These are phyloP conservation scores for Lepidurus arcticus DNA, from an alignment of 1,140 invertebrate genomes.

Conservation along the genomic window DNA sequence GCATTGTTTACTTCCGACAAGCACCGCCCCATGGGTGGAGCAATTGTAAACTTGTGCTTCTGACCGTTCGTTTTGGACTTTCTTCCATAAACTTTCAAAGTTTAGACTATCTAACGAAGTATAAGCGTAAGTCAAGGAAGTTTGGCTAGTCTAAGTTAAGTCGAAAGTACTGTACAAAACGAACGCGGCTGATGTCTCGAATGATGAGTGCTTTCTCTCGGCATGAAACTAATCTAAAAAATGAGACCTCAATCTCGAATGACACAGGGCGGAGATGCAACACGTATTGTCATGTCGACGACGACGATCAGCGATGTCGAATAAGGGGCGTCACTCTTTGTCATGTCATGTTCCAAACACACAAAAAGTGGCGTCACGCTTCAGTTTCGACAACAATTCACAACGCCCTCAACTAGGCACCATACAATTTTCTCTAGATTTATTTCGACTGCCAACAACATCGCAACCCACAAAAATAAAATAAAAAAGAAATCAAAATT, in stretches of 20 bases:
- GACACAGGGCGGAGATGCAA: not conserved
- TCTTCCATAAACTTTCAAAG: too few species aligned
- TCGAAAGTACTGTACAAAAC: too few species aligned
- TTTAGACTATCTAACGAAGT: too few species aligned
- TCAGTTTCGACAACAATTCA: not conserved
- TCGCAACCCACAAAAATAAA: not conserved
- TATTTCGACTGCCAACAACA: not conserved
- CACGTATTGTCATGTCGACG: not conserved
- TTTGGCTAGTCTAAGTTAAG: too few species aligned
- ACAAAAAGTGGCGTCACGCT: conserved; percentile 11
- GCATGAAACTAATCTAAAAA: not conserved
- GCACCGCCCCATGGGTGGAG: too few species aligned
- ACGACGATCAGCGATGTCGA: not conserved
- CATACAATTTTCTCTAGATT: not conserved
- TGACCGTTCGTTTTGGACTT: too few species aligned
- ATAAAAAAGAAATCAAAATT: not conserved
- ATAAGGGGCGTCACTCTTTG: conserved; percentile 6
- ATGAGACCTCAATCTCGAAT: not conserved
- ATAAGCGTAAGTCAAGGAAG: too few species aligned
- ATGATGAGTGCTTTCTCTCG: not conserved
- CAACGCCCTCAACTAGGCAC: not conserved
- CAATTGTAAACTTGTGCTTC: too few species aligned
- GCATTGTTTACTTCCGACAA: too few species aligned
- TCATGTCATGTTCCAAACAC: not conserved
- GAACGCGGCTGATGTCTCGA: not conserved